Percentiles rank a stretch among this genome's conserved stretches.
phyloP scores from a whole-genome alignment of 2,113 vertebrate species.

The Neotoma lepida region DNA sequence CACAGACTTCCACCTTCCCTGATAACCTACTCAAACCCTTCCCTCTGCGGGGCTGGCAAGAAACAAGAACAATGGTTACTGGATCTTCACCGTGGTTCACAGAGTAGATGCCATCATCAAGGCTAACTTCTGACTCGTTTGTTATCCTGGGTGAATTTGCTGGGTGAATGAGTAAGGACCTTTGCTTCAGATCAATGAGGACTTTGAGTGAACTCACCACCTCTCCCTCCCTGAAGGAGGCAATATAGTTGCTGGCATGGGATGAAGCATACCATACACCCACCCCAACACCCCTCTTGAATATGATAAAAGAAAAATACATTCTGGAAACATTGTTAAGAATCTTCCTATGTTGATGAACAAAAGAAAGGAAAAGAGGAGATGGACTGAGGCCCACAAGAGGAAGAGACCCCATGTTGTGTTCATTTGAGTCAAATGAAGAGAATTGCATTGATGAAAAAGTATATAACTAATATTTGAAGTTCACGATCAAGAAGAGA shows the following conservation, averaged over 20 bases:
- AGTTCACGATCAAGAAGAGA: neutral
- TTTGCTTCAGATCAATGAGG: neutral
- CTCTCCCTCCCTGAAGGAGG: neutral
- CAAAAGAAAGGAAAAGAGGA: neutral
- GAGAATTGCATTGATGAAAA: neutral
- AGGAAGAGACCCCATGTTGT: neutral
- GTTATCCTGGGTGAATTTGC: neutral
- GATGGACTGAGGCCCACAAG: neutral
- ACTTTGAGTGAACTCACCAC: neutral
- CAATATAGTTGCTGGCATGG: neutral
- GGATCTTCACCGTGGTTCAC: neutral
- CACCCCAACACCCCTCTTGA: neutral
- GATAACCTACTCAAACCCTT: conserved; percentile 68
- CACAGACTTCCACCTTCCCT: conserved; percentile 50
- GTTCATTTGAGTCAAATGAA: neutral
- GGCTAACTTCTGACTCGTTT: neutral
- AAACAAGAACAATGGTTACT: neutral
- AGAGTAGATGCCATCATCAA: neutral
- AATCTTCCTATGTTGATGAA: neutral
- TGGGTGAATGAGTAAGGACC: neutral
- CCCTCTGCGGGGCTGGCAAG: neutral
- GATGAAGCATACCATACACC: neutral
- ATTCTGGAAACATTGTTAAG: neutral
- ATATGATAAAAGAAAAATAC: neutral
- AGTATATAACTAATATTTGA: neutral